Percentiles rank a stretch among this genome's conserved stretches.
These are phyloP conservation scores for Hololepta plana DNA, from an alignment of 2,888 invertebrate genomes.

Conservation along the genomic window DNA sequence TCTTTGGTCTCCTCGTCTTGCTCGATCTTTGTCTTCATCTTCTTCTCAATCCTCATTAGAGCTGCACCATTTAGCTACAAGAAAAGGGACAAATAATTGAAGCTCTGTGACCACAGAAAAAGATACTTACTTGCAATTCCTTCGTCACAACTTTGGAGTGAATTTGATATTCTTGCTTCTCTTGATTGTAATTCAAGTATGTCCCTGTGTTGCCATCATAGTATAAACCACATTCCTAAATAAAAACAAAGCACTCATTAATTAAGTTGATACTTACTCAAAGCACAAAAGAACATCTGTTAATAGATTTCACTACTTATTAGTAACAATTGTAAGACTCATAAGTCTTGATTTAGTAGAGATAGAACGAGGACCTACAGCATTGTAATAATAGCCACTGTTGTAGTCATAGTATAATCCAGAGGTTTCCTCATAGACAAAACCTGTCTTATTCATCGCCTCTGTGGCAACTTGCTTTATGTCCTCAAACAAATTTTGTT, in stretches of 20 bases:
- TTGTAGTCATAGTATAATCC: slow-evolving; percentile 79
- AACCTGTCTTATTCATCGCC: slow-evolving; percentile 54
- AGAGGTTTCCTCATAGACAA: slow-evolving; percentile 72
- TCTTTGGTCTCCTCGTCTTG: no score
- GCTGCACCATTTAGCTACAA: no score
- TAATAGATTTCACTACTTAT: not conserved
- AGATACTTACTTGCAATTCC: slow-evolving; percentile 18
- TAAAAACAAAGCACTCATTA: slow-evolving; percentile 9
- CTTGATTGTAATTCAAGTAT: slow-evolving; percentile 67
- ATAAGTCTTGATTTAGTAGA: no score
- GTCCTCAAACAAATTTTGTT: slow-evolving; percentile 46
- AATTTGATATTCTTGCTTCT: slow-evolving; percentile 56
- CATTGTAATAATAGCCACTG: slow-evolving; percentile 80
- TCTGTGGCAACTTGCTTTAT: slow-evolving; percentile 60
- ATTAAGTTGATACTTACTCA: slow-evolving; percentile 1
- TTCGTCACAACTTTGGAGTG: slow-evolving; percentile 67
- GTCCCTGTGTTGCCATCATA: slow-evolving; percentile 75
- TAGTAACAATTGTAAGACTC: slow-evolving; percentile 4
- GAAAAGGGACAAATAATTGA: no score
- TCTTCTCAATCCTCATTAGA: no score
- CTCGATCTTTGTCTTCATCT: no score
- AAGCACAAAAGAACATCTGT: not conserved
- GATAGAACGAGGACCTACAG: slow-evolving; percentile 40
- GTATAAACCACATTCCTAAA: slow-evolving; percentile 68
- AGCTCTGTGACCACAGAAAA: no score